phyloP scores from a whole-genome alignment of 2,797 vertebrate genomes.

The Huso huso region DNA sequence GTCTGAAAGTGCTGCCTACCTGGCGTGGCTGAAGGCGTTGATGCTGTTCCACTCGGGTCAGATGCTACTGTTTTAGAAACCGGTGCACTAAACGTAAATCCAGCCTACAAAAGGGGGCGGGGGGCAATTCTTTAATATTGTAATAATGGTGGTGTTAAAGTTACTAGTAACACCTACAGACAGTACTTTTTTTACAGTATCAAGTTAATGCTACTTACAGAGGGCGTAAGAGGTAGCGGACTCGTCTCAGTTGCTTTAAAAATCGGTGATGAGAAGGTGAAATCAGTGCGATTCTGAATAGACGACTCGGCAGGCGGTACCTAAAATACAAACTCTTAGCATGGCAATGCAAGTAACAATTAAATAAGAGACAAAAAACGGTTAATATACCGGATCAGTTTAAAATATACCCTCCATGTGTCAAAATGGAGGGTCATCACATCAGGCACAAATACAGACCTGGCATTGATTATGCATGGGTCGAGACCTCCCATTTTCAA shows the following conservation, averaged over 20 bases:
- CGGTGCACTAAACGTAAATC: constrained; percentile 92
- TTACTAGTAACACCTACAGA: too few relatives aligned
- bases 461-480: too few relatives aligned
- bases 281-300: constrained; percentile 62
- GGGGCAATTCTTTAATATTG: not conserved
- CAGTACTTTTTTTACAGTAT: too few relatives aligned
- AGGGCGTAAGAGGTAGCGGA: constrained; percentile 68
- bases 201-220: constrained; percentile 59
- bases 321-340: constrained; percentile 35
- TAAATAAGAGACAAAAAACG: not conserved
- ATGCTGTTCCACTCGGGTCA: constrained; percentile 57
- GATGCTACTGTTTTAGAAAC: constrained; percentile 70
- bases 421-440: too few relatives aligned
- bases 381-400: too few relatives aligned
- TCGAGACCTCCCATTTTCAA: too few relatives aligned
- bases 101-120: constrained; percentile 53
- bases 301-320: constrained; percentile 49
- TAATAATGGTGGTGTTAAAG: not conserved
- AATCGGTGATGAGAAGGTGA: constrained; percentile 91
- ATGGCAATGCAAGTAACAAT: too few relatives aligned
- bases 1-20: constrained; percentile 43
- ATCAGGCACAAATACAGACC: too few relatives aligned
- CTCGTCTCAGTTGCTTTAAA: constrained; percentile 86
- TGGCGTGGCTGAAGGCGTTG: constrained; percentile 42
- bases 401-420: too few relatives aligned